Base-by-base conservation (phyloP, 2,113 vertebrate species). In the Myrmophylax atrothorax region DNA sequence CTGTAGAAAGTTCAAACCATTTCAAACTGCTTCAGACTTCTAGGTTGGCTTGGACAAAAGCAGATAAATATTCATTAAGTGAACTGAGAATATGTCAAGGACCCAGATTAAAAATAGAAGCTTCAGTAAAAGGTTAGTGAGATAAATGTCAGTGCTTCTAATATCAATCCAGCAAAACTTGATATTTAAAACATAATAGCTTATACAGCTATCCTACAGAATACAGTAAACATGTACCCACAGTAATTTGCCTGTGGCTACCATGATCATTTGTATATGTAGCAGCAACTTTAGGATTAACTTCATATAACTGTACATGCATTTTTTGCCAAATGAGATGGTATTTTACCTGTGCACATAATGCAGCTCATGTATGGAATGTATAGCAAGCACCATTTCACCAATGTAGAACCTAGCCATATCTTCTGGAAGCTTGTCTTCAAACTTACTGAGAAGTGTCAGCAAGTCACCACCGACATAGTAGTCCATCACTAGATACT, bases 401-500 rank as follows among this genome's bases (percentile, higher is more conserved):
- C 99, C 99, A 23, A 99, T 98, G 94, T 99, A 99, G 98, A 99
- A 99, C 82, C 98, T 98, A 44, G 99, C 96, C 99, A 99, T 99
- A 86, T 99, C 99, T 93, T 99, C 99, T 2, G 99, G 99, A 40
- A 99, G 99, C 29, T 99, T 98, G 94, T 99, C 99, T 97, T 99
- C 99, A 90, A 99, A 99, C 93, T 99, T 99, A 97, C 99, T 99
- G 97, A 99, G 99, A 94, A 99, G 98, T 1, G 99, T 99, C 97
- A 99, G 97, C 90, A 99, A 97, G 95, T 99, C 99, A 4, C 99
- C 99, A 13, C 99, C 99, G 87, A 99, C 99, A 5, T 99, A 99
- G 98, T 99, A 99, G 94, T 99, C 99, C 99, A 99, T 99, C 86
- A 99, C 99, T 89, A 99, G 97, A 94, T 99, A 99, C 99, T 99